phyloP scores from a whole-genome alignment of 2,113 vertebrate species.

The Albula goreensis region DNA sequence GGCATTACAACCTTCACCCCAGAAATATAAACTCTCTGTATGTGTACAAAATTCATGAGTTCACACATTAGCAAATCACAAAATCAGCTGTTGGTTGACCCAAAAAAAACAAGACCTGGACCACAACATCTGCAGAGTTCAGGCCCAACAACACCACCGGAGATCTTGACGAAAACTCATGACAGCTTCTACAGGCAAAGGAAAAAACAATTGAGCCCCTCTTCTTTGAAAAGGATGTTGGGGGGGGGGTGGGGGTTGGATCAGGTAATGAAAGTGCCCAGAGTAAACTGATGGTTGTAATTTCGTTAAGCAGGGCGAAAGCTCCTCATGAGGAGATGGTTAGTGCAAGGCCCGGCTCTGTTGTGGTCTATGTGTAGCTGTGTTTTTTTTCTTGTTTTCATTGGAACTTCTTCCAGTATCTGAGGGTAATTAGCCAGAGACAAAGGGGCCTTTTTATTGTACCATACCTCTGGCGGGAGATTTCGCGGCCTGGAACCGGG shows the following conservation, averaged over 20 bases:
- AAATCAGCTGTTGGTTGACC: neutral
- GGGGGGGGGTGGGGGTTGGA: constrained; percentile 10
- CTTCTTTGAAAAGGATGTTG: neutral
- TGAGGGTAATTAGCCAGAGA: constrained; percentile 6
- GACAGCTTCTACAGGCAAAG: neutral
- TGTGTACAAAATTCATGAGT: neutral
- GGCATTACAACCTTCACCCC: neutral
- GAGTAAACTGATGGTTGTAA: constrained; percentile 40
- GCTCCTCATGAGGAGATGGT: constrained; percentile 31
- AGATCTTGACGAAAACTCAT: constrained; percentile 19
- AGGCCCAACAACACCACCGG: neutral
- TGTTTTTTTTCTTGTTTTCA: constrained; percentile 15
- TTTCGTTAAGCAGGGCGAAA: constrained; percentile 27
- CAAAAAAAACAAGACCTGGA: neutral
- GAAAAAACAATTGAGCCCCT: neutral
- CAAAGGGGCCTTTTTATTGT: constrained; percentile 36
- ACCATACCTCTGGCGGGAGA: constrained; percentile 65
- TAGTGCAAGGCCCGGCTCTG: constrained; percentile 26
- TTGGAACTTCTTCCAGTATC: constrained; percentile 24
- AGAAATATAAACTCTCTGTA: neutral
- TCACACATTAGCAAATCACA: neutral
- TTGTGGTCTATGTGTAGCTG: constrained; percentile 21
- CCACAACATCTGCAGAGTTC: neutral
- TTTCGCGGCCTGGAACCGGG: neutral
- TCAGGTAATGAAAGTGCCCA: constrained; percentile 19